A percentile compares a stretch with the other conserved stretches of the same genome.
Evolutionary conservation across 2,113 vertebrate genomes (phyloP).

Genomic region (Lepus americanus): DNA sequence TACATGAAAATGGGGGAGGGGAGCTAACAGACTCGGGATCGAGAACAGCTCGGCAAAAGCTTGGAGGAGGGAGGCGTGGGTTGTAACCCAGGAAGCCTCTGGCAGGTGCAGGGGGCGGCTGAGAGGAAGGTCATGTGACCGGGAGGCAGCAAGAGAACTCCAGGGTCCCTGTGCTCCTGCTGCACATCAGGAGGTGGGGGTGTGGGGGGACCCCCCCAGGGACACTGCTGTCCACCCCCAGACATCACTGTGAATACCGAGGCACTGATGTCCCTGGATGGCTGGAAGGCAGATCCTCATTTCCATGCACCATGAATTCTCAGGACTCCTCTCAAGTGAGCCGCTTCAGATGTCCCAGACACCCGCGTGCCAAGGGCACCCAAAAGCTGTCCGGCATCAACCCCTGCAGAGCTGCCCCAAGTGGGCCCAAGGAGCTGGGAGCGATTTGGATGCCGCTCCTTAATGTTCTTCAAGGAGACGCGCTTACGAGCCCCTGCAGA

Average conservation of each 20-base stretch:
- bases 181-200: too few species aligned
- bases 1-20: not conserved
- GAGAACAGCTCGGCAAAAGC: not conserved
- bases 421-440: too few species aligned
- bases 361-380: too few species aligned
- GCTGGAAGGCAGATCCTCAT: not conserved
- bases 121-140: fast-evolving
- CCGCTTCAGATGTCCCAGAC: not conserved
- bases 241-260: fast-evolving
- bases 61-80: not conserved
- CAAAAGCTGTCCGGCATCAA: not conserved
- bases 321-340: not conserved
- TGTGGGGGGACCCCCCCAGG: not conserved
- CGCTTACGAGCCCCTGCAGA: not conserved
- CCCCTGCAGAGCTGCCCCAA: not conserved
- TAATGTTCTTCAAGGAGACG: not conserved
- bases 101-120: not conserved
- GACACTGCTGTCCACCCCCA: not conserved
- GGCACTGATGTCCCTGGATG: not conserved
- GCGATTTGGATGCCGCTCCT: fast-evolving
- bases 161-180: fast-evolving
- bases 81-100: not conserved
- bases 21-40: not conserved
- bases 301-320: not conserved
- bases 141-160: not conserved